Evolutionary conservation across 2,113 vertebrate genomes (phyloP), one percentile per base, ranked within the genome.

Genomic region (Manacus vitellinus): DNA sequence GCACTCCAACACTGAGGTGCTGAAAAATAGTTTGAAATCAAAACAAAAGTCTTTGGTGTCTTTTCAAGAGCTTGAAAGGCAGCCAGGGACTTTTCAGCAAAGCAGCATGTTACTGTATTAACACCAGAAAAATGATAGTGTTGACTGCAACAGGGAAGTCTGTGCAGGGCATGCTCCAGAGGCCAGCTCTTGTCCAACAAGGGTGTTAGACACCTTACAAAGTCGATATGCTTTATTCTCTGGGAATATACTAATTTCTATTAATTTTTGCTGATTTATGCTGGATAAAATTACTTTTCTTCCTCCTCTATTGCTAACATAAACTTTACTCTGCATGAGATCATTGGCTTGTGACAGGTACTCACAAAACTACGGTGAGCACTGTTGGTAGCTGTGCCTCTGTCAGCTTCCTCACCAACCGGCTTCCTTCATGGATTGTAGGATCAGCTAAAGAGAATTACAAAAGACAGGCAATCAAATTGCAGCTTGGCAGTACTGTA

Each of bases 1-100:
- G 68, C 86, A 94, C 62, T 92, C 54, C 83, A 94, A 89, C 7
- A 10, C 49, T 43, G 70, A 95, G 49, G 91, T 97, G 95, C 63
- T 96, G 96, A 97, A 95, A 96, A 93, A 89, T 54, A 83, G 78
- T 77, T 95, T 89, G 88, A 95, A 96, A 97, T 94, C 59, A 85
- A 91, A 96, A 86, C 88, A 94, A 78, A 95, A 89, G 55, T 75
- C 70, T 88, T 75, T 77, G 28, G 75, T 97, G 75, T 85, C 72
- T 93, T 96, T 90, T 95, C 75, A 95, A 95, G 91, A 86, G 68
- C 89, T 93, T 96, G 91, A 95, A 91, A 95, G 54, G 58, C 71
- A 94, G 88, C 92, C 96, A 96, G 76, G 39, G 59, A 72, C 61
- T 96, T 95, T 97, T 97, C 95, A 96, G 66, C 79, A 88, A 66